Conservation (phyloP, 2,113 vertebrate genomes). For the Mormoops blainvillei region DNA sequence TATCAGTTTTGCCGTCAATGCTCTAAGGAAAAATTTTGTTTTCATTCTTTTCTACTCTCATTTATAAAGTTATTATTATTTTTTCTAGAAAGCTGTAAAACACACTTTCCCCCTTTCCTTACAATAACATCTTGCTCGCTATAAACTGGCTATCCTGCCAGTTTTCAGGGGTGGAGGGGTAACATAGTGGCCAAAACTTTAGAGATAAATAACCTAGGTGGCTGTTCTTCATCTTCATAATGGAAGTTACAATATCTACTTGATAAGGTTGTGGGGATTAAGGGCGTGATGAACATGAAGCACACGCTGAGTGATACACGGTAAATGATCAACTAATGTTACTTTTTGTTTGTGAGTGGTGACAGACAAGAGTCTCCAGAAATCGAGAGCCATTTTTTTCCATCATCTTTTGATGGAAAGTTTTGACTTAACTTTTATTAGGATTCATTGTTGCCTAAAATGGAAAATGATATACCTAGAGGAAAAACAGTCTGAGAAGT, state of each 20-base stretch:
- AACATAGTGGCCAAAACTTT: background rate
- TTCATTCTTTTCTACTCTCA: background rate
- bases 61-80: background rate
- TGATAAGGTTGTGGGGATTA: background rate
- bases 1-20: background rate
- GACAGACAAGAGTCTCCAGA: background rate
- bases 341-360: background rate
- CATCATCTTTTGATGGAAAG: background rate
- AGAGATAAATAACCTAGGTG: background rate
- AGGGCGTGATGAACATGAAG: background rate
- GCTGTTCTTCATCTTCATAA: background rate
- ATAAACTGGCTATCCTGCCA: background rate
- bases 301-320: background rate
- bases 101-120: background rate
- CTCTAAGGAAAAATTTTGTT: background rate
- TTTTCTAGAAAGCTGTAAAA: background rate
- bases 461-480: background rate
- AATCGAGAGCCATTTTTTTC: background rate
- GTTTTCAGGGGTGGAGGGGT: background rate
- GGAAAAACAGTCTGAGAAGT: background rate
- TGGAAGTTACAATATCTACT: background rate
- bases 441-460: background rate
- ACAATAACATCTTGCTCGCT: background rate
- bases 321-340: background rate
- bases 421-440: background rate